Percentiles rank a stretch among this genome's conserved stretches.
These are phyloP conservation scores for Hofmannophila pseudospretella DNA, from an alignment of 2,888 invertebrate genomes.

Conservation along the genomic window DNA sequence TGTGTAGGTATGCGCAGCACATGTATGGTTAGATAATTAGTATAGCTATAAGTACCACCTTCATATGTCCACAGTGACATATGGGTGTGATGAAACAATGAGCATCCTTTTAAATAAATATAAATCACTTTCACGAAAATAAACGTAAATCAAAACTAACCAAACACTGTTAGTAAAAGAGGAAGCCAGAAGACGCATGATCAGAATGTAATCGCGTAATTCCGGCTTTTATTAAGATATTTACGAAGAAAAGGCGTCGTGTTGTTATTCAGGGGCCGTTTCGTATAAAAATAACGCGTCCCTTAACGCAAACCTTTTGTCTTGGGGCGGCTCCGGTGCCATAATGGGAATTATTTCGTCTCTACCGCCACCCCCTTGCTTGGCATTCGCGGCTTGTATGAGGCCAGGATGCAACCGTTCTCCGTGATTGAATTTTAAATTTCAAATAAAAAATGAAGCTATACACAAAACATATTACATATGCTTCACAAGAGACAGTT, in stretches of 20 bases:
- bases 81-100: conserved; percentile 27
- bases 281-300: conserved; percentile 71
- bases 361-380: conserved; percentile 54
- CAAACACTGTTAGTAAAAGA: conserved; percentile 51
- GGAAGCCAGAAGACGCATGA: conserved; percentile 63
- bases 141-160: conserved; percentile 51
- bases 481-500: too few relatives aligned
- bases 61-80: too few relatives aligned
- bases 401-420: conserved; percentile 70
- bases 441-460: conserved; percentile 14
- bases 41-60: too few relatives aligned
- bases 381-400: conserved; percentile 66
- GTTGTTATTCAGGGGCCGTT: conserved; percentile 68
- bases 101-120: conserved; percentile 53
- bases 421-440: conserved; percentile 66
- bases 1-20: too few relatives aligned
- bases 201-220: conserved; percentile 66
- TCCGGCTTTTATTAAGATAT: conserved; percentile 70
- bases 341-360: conserved; percentile 55
- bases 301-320: conserved; percentile 67
- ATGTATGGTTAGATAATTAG: too few relatives aligned
- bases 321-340: conserved; percentile 50
- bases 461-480: too few relatives aligned
- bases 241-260: conserved; percentile 57
- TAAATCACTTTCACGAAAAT: conserved; percentile 44